A percentile compares a stretch with the other conserved stretches of the same genome.
phyloP scores from a whole-genome alignment of 2,113 vertebrate genomes.

The Eclectus roratus region DNA sequence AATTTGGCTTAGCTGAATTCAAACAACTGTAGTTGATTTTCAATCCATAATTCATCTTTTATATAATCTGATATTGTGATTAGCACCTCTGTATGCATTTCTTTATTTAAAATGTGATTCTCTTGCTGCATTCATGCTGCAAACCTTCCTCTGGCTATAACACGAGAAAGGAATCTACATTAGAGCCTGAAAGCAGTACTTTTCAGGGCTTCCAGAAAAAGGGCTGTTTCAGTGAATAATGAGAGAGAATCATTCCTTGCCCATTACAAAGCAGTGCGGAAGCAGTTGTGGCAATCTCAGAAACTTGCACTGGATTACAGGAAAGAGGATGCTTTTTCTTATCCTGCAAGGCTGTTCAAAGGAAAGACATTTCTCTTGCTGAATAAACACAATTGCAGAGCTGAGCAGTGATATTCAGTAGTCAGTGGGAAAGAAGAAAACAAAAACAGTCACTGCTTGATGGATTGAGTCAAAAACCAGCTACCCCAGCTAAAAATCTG shows the following conservation, averaged over 20 bases:
- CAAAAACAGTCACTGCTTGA: neutral
- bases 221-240: neutral
- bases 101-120: neutral
- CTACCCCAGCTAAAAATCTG: neutral
- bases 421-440: neutral
- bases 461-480: neutral
- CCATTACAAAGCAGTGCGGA: neutral
- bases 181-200: neutral
- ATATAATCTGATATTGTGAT: neutral
- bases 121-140: neutral
- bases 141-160: neutral
- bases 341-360: neutral
- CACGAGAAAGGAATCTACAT: neutral
- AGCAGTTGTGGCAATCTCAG: rapidly evolving
- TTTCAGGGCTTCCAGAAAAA: neutral
- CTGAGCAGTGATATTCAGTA: neutral
- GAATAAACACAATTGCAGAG: neutral
- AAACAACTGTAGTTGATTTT: neutral
- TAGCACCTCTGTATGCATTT: neutral
- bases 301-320: neutral
- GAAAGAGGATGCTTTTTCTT: neutral
- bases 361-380: neutral
- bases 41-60: neutral
- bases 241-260: neutral
- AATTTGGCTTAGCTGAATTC: neutral